These are phyloP conservation scores for Melanocharis versteri DNA, from an alignment of 2,113 vertebrate species.

Conservation along the genomic window DNA sequence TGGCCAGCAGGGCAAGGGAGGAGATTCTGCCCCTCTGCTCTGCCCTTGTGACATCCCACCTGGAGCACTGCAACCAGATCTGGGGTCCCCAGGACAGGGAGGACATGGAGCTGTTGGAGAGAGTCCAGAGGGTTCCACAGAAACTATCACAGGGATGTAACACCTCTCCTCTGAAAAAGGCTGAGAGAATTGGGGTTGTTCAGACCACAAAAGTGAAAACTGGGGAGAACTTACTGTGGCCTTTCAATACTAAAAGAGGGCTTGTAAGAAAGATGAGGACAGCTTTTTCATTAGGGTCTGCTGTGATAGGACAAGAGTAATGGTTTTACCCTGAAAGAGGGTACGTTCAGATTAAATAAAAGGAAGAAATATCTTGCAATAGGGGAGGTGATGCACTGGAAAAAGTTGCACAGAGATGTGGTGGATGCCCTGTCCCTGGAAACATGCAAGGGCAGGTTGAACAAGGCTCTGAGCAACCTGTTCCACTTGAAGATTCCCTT, in stretches of 20 bases:
- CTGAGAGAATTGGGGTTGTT: not conserved
- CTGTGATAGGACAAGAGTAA: not conserved
- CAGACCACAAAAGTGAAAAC: not conserved
- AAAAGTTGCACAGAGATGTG: fast-evolving
- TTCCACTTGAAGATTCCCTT: not conserved
- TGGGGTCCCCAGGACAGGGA: not conserved
- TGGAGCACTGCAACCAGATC: not conserved
- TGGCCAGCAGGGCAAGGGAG: fast-evolving
- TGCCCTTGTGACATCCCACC: not conserved
- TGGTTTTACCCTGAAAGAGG: not conserved
- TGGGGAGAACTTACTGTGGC: fast-evolving
- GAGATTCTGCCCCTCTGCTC: not conserved
- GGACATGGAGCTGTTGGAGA: not conserved
- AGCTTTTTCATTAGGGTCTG: not conserved
- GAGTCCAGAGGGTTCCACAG: not conserved
- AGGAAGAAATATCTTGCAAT: not conserved
- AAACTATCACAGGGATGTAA: not conserved
- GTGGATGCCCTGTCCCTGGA: too few relatives aligned
- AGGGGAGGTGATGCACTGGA: fast-evolving
- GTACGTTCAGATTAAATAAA: not conserved
- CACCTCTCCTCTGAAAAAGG: fast-evolving
- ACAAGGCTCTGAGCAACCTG: not conserved
- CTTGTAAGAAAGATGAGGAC: not conserved
- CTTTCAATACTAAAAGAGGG: not conserved
- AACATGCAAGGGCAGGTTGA: not conserved